These are phyloP conservation scores for Charaxes varanes DNA, from an alignment of 1,140 invertebrate species.

Conservation along the genomic window DNA sequence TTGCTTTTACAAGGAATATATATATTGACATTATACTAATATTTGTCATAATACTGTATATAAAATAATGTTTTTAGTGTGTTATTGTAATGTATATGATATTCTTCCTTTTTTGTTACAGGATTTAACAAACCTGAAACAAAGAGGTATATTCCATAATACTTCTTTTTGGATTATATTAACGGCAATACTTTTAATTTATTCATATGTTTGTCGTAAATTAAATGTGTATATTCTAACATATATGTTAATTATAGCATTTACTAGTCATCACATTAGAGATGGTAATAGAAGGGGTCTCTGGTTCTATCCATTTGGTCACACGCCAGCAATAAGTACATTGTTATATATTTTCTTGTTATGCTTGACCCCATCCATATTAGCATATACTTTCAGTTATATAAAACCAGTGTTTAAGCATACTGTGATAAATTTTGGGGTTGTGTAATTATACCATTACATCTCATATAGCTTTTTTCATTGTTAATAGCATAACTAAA, in stretches of 20 bases:
- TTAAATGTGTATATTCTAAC: constrained; percentile 37
- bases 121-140: constrained; percentile 44
- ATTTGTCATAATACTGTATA: too few species aligned
- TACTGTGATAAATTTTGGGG: constrained; percentile 17
- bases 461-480: too few species aligned
- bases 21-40: too few species aligned
- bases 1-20: too few species aligned
- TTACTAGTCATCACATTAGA: constrained; percentile 45
- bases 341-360: constrained; percentile 35
- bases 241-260: constrained; percentile 47
- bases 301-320: constrained; percentile 48
- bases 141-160: constrained; percentile 51
- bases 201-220: constrained; percentile 36
- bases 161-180: constrained; percentile 42
- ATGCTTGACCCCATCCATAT: constrained; percentile 29
- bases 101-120: constrained; percentile 26
- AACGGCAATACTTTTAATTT: constrained; percentile 25
- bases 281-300: constrained; percentile 48
- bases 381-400: constrained; percentile 28
- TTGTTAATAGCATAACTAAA: too few species aligned
- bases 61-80: background rate
- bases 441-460: constrained; percentile 9
- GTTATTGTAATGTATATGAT: background rate
- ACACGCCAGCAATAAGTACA: constrained; percentile 36
- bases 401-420: constrained; percentile 31